Evolutionary conservation across 2,797 vertebrate genomes (phyloP).

Genomic region (Pseudomugil gertrudae): DNA sequence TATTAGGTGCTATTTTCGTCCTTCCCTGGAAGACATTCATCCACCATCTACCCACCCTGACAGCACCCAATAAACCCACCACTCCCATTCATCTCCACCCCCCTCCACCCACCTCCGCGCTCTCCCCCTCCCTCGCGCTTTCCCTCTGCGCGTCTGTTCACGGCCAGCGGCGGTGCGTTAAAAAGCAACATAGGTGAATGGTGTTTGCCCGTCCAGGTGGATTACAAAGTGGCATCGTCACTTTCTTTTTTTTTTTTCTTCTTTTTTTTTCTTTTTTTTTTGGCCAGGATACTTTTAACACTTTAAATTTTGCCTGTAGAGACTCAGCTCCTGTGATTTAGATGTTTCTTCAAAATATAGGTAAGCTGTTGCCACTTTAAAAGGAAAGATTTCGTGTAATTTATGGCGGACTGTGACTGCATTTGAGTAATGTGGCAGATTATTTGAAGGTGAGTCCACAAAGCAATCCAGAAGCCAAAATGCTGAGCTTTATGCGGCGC

Average conservation of each 20-base stretch:
- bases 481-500: conserved; percentile 31
- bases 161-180: conserved; percentile 50
- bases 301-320: conserved; percentile 14
- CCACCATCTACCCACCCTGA: conserved; percentile 74
- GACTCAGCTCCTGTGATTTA: conserved; percentile 13
- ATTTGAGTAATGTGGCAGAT: conserved; percentile 42
- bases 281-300: conserved; percentile 15
- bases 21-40: conserved; percentile 77
- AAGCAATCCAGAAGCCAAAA: conserved; percentile 33
- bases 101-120: conserved; percentile 48
- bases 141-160: conserved; percentile 26
- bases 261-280: too few relatives aligned
- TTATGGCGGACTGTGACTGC: conserved; percentile 11
- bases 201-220: conserved; percentile 44
- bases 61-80: conserved; percentile 80
- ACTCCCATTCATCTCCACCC: conserved; percentile 72
- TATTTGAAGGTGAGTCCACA: conserved; percentile 66
- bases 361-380: conserved; percentile 47
- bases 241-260: conserved; percentile 36
- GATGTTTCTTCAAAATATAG: conserved; percentile 45
- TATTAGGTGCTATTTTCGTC: conserved; percentile 79
- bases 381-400: neutral
- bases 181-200: conserved; percentile 62
- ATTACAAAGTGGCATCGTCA: conserved; percentile 37
- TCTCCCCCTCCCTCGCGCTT: conserved; percentile 32